Evolutionary conservation across 1,140 invertebrate species (phyloP).

Genomic region (Drosophila lacertosa): DNA sequence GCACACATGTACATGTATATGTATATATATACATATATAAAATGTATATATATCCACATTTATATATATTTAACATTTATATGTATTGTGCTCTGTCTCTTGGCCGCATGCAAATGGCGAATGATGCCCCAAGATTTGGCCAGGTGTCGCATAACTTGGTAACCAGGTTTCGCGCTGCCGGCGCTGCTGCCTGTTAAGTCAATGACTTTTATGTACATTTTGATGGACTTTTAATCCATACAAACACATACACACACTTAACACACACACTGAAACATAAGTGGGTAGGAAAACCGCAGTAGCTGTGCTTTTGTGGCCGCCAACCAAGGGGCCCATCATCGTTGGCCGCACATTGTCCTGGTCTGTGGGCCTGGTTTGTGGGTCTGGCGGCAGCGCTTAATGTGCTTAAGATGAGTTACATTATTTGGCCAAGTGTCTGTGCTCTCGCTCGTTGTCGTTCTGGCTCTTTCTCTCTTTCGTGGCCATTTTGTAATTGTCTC

Average conservation of each 20-base stretch:
- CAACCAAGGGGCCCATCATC: constrained; percentile 23
- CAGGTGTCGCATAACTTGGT: constrained; percentile 58
- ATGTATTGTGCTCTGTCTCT: not conserved
- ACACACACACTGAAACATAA: constrained; percentile 9
- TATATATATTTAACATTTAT: not conserved
- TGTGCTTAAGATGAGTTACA: constrained; percentile 81
- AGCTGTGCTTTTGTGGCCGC: constrained; percentile 55
- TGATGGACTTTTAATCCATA: constrained; percentile 81
- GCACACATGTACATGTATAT: not conserved
- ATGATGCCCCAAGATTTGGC: constrained; percentile 64
- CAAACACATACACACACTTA: constrained; percentile 17
- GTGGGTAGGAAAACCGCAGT: constrained; percentile 46
- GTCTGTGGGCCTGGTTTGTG: not conserved
- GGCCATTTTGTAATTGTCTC: constrained; percentile 24
- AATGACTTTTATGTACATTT: constrained; percentile 82
- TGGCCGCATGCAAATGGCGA: constrained; percentile 51
- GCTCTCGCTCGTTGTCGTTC: constrained; percentile 8
- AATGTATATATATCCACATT: not conserved
- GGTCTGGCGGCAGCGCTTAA: constrained; percentile 54
- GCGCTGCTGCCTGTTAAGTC: constrained; percentile 69
- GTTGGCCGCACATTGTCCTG: constrained; percentile 25
- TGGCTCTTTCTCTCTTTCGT: constrained; percentile 18
- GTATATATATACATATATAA: not conserved
- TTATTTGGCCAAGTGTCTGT: constrained; percentile 53
- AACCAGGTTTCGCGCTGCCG: constrained; percentile 28